Evolutionary conservation across 2,888 invertebrate genomes (phyloP).

Genomic region (Caenorhabditis sp.): DNA sequence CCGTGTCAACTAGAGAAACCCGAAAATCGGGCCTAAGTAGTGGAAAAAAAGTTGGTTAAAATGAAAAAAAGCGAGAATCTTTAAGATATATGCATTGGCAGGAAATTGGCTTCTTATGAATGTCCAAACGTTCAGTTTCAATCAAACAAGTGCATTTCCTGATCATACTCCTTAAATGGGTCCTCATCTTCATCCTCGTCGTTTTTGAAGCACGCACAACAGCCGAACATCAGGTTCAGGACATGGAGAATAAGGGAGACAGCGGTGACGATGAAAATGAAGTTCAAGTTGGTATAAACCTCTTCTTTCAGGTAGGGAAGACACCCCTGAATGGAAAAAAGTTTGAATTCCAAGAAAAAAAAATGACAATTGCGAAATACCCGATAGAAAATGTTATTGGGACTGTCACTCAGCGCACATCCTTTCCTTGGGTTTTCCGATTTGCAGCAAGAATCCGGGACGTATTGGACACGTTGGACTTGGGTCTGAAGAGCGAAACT

Average conservation of each 20-base stretch:
- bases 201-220: conserved; percentile 53
- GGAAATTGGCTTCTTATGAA: too few relatives aligned
- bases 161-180: conserved; percentile 53
- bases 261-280: conserved; percentile 61
- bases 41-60: not conserved
- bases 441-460: conserved; percentile 69
- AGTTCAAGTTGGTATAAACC: conserved; percentile 63
- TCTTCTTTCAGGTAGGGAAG: conserved; percentile 54
- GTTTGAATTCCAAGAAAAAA: too few relatives aligned
- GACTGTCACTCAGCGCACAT: conserved; percentile 65
- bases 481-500: conserved; percentile 41
- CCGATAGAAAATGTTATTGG: conserved; percentile 67
- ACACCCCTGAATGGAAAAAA: too few relatives aligned
- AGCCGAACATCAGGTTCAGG: conserved; percentile 36
- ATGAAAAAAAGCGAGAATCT: too few relatives aligned
- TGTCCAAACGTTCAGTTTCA: not conserved
- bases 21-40: conserved; percentile 59
- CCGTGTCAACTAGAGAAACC: conserved; percentile 45
- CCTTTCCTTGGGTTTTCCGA: conserved; percentile 43
- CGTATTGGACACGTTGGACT: conserved; percentile 55
- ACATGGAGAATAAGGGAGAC: conserved; percentile 52
- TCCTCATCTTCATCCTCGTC: conserved; percentile 46
- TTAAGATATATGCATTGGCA: too few relatives aligned
- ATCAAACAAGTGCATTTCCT: conserved; percentile 59
- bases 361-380: conserved; percentile 47